These are phyloP conservation scores for Anthoscopus minutus DNA, from an alignment of 2,113 vertebrate genomes.

Conservation along the genomic window DNA sequence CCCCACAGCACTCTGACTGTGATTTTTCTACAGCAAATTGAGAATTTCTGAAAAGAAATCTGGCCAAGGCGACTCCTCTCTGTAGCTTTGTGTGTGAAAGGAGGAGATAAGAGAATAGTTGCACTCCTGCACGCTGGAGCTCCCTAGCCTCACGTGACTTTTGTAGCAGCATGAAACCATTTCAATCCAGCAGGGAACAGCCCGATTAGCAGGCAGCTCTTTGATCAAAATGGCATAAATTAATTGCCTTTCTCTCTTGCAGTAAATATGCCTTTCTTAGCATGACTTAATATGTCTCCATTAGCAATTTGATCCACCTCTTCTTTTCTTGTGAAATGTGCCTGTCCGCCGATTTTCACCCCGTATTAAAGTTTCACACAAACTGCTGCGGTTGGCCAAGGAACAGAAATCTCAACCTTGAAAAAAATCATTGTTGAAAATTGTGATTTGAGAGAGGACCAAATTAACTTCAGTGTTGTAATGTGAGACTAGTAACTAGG, in stretches of 20 bases:
- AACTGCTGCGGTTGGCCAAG: neutral
- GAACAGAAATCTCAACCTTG: neutral
- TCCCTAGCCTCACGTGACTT: neutral
- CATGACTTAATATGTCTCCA: neutral
- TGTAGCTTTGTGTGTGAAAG: neutral
- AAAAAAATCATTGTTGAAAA: neutral
- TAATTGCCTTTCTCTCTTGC: conserved; percentile 17
- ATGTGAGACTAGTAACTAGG: neutral
- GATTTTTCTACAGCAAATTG: neutral
- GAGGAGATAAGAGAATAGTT: neutral
- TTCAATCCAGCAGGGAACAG: conserved; percentile 38
- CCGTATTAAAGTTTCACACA: neutral
- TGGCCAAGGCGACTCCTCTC: neutral
- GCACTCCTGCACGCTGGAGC: neutral
- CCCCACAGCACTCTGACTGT: neutral
- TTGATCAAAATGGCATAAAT: conserved; percentile 33
- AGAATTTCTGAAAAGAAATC: neutral
- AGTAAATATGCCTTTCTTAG: neutral
- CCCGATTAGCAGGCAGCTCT: neutral
- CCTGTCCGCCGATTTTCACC: neutral
- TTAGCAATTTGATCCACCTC: conserved; percentile 27
- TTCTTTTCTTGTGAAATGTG: neutral
- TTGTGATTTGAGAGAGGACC: neutral
- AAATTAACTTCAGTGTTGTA: neutral
- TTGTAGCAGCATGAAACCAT: neutral